These are phyloP conservation scores for Halcyon badia DNA, from an alignment of 2,797 vertebrate genomes.

Conservation along the genomic window DNA sequence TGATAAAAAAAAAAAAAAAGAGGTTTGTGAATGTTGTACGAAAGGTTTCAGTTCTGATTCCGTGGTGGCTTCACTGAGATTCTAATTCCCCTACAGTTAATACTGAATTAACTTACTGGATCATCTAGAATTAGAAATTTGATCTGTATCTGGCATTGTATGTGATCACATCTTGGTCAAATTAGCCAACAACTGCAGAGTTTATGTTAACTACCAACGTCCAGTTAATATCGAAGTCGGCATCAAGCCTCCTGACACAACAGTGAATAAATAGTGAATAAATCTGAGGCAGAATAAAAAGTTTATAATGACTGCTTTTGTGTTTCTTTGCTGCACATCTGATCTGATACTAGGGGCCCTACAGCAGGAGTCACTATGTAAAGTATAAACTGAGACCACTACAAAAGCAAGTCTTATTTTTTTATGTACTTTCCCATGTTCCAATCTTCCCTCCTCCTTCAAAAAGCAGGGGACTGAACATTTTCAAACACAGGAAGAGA, in stretches of 20 bases:
- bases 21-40: not conserved
- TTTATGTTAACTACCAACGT: not conserved
- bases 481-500: not conserved
- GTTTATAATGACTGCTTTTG: not conserved
- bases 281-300: not conserved
- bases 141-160: not conserved
- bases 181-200: not conserved
- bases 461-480: not conserved
- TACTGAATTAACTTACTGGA: not conserved
- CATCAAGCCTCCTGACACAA: not conserved
- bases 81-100: not conserved
- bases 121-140: not conserved
- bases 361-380: not conserved
- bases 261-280: not conserved
- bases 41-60: not conserved
- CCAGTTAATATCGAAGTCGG: not conserved
- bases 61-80: not conserved
- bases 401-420: not conserved
- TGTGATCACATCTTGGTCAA: not conserved
- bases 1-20: not conserved
- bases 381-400: not conserved
- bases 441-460: not conserved
- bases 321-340: not conserved
- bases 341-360: not conserved
- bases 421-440: not conserved